Conservation (phyloP, 2,113 vertebrate genomes). For the Eurypyga helias region DNA sequence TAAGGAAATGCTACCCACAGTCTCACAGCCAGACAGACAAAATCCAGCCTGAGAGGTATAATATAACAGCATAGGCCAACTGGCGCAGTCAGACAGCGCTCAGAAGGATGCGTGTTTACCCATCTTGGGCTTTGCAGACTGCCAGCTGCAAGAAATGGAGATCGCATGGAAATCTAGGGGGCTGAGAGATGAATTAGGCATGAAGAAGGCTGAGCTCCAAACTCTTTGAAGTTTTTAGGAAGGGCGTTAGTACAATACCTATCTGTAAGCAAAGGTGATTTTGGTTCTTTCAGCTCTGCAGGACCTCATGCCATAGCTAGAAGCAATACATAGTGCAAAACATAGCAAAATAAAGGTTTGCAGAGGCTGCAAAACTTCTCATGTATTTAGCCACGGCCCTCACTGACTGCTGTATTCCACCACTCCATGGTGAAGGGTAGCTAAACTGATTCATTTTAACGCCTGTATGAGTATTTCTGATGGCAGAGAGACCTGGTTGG, state of each 20-base stretch:
- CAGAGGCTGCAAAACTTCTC: not conserved
- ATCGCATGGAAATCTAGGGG: not conserved
- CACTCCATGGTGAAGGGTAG: not conserved
- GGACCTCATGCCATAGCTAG: not conserved
- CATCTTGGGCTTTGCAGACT: not conserved
- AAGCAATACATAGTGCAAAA: not conserved
- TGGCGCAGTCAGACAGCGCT: not conserved
- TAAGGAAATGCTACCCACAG: constrained; percentile 51
- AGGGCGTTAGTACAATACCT: not conserved
- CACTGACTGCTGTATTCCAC: not conserved
- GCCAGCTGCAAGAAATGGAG: not conserved
- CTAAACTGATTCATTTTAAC: not conserved
- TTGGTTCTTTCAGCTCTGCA: not conserved
- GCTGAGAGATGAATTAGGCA: not conserved
- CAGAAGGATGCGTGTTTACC: not conserved
- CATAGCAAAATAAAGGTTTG: constrained; percentile 4
- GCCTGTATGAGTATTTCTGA: not conserved
- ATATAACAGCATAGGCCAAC: not conserved
- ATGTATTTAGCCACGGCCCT: not conserved
- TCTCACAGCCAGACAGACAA: not conserved
- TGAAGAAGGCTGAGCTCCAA: not conserved
- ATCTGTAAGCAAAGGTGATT: not conserved
- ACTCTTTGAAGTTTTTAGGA: not conserved
- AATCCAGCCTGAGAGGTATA: constrained; percentile 35
- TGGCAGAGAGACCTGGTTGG: not conserved